Conservation (phyloP, 2,113 vertebrate species). For the Eira barbara region DNA sequence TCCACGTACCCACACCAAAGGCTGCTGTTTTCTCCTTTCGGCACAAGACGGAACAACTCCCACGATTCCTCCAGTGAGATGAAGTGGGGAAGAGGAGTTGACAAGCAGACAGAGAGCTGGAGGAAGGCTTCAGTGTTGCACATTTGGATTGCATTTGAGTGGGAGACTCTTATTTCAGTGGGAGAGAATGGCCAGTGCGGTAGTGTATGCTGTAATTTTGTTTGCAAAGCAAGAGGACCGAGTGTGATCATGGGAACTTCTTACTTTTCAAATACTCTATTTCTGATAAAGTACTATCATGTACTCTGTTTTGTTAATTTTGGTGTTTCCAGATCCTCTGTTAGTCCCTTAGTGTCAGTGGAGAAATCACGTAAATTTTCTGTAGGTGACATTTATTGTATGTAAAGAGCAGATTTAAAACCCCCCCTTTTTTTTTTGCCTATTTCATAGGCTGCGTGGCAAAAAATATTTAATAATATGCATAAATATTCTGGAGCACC, state of each 20-base stretch:
- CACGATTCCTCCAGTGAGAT: background rate
- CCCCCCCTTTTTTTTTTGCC: background rate
- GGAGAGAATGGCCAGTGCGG: background rate
- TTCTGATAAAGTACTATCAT: background rate
- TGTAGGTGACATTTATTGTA: background rate
- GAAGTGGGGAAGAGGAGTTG: background rate
- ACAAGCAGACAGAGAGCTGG: background rate
- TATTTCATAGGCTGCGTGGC: background rate
- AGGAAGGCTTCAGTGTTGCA: background rate
- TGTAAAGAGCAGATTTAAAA: background rate
- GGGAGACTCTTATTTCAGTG: background rate
- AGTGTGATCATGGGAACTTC: background rate
- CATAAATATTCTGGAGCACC: background rate
- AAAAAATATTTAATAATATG: background rate
- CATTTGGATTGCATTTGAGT: rapidly evolving
- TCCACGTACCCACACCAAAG: background rate
- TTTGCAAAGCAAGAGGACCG: background rate
- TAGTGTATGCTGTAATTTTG: background rate
- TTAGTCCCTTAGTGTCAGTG: background rate
- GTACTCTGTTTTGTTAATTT: background rate
- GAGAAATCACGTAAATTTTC: background rate
- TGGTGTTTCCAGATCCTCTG: background rate
- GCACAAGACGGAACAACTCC: background rate
- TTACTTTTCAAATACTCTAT: background rate
- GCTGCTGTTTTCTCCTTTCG: background rate